phyloP scores from a whole-genome alignment of 2,888 invertebrate genomes.

The Rapana venosa region DNA sequence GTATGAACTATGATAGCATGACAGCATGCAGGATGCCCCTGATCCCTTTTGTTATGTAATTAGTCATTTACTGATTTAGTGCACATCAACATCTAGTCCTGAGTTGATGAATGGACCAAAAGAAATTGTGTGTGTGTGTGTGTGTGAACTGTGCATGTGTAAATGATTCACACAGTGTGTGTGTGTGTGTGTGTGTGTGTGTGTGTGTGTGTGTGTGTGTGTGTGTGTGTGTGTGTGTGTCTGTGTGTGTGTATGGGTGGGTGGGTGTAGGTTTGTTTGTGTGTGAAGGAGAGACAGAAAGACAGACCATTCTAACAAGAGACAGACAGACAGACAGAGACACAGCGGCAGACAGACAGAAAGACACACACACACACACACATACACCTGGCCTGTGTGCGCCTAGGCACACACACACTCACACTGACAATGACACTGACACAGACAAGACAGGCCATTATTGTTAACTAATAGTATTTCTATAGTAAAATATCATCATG shows the following conservation, averaged over 20 bases:
- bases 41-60: too few relatives aligned
- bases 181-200: not conserved
- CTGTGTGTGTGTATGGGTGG: not conserved
- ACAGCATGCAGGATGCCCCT: too few relatives aligned
- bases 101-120: too few relatives aligned
- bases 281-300: too few relatives aligned
- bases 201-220: not conserved
- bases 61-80: too few relatives aligned
- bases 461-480: too few relatives aligned
- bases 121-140: slow-evolving; percentile 1
- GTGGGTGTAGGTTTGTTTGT: not conserved
- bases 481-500: too few relatives aligned
- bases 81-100: too few relatives aligned
- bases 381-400: not conserved
- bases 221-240: not conserved
- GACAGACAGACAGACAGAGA: too few relatives aligned
- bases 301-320: too few relatives aligned
- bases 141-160: not conserved
- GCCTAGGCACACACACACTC: not conserved
- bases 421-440: not conserved
- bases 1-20: too few relatives aligned
- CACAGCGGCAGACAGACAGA: not conserved
- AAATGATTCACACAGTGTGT: not conserved
- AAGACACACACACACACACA: slow-evolving; percentile 8
- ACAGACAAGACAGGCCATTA: too few relatives aligned